Evolutionary conservation across 2,888 invertebrate genomes (phyloP), one percentile per base, ranked within the genome.

Genomic region (Dorcus hopei): DNA sequence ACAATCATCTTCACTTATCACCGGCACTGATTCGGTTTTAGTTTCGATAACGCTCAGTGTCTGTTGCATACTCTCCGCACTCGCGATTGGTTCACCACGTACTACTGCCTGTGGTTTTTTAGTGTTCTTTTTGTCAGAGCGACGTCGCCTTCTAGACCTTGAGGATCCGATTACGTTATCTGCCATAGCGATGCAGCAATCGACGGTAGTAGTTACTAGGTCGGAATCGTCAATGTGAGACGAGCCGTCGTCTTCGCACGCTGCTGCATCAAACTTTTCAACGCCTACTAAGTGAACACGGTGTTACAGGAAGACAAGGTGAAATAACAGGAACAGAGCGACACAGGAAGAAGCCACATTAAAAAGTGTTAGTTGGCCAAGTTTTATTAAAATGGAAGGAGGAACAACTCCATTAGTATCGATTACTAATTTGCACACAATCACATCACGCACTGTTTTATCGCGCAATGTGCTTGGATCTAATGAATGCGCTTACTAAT

Each of bases 71-170:
- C 58, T 56, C 56, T 59, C 49, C 59, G 54, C 52, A 49, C 53
- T 57, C 49, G 56, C 61, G 48, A 38, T 49, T 38, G 51, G 48
- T 16, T 47, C n/a, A 50, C 45, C 54, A 57, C 43, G 52, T 53
- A 47, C 48, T 53, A 47, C 48, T 49, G 47, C 23, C 19, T 33
- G 45, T 41, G 26, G 57, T 49, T 53, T 61, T 66, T 58, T 63
- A 65, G 43, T 59, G 53, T 59, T 61, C 66, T 62, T 63, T 66
- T 48, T 64, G 65, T 57, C 63, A 60, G 57, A 54, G 54, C 66
- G 66, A 58, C 63, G 57, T 49, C 68, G 66, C 52, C 61, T 64
- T 61, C 61, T 63, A 54, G 68, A 66, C 66, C 67, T 68, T 65
- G 69, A 68, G 54, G 57, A 64, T 55, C 63, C 66, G 54, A 56